Percentiles rank a stretch among this genome's conserved stretches.
phyloP scores from a whole-genome alignment of 2,888 invertebrate genomes.

The Rugalucina vietnamica region DNA sequence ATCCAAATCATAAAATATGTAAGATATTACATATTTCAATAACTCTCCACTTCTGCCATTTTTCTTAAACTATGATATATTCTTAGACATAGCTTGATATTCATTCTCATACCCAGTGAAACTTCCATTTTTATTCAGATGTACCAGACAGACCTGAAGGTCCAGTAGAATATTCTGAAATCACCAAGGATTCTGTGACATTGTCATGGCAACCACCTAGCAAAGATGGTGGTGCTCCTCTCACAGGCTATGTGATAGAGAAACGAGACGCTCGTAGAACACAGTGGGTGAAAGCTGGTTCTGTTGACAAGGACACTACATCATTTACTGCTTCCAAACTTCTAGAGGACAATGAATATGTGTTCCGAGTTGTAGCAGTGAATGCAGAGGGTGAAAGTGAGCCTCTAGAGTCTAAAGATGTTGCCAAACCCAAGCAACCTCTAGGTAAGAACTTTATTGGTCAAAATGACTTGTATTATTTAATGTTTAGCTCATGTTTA shows the following conservation, averaged over 20 bases:
- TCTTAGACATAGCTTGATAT: too few species aligned
- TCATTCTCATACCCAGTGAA: too few species aligned
- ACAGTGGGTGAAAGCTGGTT: conserved; percentile 87
- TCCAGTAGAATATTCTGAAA: conserved; percentile 65
- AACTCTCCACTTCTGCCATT: too few species aligned
- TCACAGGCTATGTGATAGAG: conserved; percentile 78
- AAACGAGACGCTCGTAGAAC: conserved; percentile 94
- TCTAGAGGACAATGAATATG: conserved; percentile 85
- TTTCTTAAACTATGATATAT: too few species aligned
- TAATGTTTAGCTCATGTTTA: too few species aligned
- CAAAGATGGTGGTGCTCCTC: conserved; percentile 78
- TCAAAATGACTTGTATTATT: too few species aligned
- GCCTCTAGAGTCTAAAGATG: conserved; percentile 71
- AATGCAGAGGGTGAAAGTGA: conserved; percentile 80
- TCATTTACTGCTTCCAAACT: conserved; percentile 85
- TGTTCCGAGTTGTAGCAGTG: conserved; percentile 79
- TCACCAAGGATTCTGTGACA: conserved; percentile 67
- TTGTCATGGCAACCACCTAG: conserved; percentile 82
- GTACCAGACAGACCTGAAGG: conserved; percentile 72
- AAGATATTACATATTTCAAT: too few species aligned
- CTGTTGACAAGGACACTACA: conserved; percentile 69
- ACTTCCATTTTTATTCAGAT: conserved; percentile 60
- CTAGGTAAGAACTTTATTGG: conserved; percentile 89
- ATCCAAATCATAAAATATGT: too few species aligned
- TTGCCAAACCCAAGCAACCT: conserved; percentile 67